Evolutionary conservation across 2,797 vertebrate species (phyloP).

Genomic region (Acrossocheilus wenchowensis): DNA sequence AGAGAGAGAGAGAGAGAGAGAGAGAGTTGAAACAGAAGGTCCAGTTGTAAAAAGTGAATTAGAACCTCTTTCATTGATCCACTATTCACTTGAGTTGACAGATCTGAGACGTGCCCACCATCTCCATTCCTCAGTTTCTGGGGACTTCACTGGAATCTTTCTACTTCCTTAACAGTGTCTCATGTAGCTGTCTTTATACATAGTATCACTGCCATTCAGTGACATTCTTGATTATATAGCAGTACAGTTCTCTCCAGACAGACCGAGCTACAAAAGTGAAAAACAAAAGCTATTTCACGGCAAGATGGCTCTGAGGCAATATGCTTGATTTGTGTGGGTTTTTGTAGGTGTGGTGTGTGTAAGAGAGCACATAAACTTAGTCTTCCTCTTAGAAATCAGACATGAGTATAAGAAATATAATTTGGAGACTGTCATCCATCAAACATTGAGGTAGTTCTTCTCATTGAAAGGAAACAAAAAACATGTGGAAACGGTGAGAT

Average conservation of each 20-base stretch:
- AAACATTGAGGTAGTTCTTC: slow-evolving; percentile 18
- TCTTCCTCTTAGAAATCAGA: slow-evolving; percentile 22
- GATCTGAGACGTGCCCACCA: slow-evolving; percentile 27
- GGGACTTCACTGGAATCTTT: slow-evolving; percentile 4
- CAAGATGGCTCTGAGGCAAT: slow-evolving; percentile 45
- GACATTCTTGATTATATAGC: slow-evolving; percentile 19
- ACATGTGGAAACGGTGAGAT: neutral
- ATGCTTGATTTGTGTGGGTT: slow-evolving; percentile 38
- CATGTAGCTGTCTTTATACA: slow-evolving; percentile 20
- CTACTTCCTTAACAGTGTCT: slow-evolving; percentile 18
- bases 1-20: neutral
- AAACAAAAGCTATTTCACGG: slow-evolving; percentile 50
- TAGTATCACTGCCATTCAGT: slow-evolving; percentile 28
- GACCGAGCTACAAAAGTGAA: slow-evolving; percentile 15
- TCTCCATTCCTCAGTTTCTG: slow-evolving; percentile 10
- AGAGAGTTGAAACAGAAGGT: neutral
- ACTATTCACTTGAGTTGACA: slow-evolving; percentile 41
- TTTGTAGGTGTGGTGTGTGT: slow-evolving; percentile 29
- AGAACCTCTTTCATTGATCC: slow-evolving; percentile 41
- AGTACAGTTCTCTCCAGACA: slow-evolving; percentile 28
- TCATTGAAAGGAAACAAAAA: slow-evolving; percentile 5
- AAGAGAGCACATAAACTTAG: slow-evolving; percentile 5
- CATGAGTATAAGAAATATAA: slow-evolving; percentile 2
- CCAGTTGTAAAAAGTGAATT: slow-evolving; percentile 40
- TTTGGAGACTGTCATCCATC: slow-evolving; percentile 33